Evolutionary conservation across 2,113 vertebrate genomes (phyloP).

Genomic region (Piprites chloris): DNA sequence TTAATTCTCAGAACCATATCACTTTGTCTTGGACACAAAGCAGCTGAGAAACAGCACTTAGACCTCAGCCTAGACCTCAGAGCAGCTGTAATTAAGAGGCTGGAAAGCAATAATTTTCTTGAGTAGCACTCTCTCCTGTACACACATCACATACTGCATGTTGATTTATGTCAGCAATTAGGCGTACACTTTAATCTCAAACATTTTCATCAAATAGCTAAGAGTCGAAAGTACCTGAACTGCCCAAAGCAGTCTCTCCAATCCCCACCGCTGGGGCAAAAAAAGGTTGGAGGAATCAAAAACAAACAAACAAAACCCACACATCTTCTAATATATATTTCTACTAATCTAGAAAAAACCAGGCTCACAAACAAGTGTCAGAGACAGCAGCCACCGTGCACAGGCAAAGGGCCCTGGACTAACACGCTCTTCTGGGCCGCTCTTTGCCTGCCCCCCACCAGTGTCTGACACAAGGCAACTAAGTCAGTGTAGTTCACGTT

Average conservation of each 20-base stretch:
- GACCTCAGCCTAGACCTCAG: not conserved
- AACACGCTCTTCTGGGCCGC: not conserved
- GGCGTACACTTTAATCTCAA: not conserved
- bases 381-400: not conserved
- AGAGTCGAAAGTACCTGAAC: not conserved
- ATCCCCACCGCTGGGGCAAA: not conserved
- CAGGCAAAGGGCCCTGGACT: not conserved
- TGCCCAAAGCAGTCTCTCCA: not conserved
- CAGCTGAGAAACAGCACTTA: conserved; percentile 7
- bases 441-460: accelerated
- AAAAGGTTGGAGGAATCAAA: not conserved
- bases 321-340: not conserved
- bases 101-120: not conserved
- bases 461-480: not conserved
- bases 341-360: not conserved
- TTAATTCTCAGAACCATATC: not conserved
- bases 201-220: not conserved
- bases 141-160: not conserved
- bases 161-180: not conserved
- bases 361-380: not conserved
- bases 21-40: not conserved
- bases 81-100: conserved; percentile 10
- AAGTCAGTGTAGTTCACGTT: not conserved
- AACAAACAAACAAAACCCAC: too few species aligned
- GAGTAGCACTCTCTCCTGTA: not conserved